Conservation (phyloP, 2,797 vertebrate genomes). For the Lepus townsendii region DNA sequence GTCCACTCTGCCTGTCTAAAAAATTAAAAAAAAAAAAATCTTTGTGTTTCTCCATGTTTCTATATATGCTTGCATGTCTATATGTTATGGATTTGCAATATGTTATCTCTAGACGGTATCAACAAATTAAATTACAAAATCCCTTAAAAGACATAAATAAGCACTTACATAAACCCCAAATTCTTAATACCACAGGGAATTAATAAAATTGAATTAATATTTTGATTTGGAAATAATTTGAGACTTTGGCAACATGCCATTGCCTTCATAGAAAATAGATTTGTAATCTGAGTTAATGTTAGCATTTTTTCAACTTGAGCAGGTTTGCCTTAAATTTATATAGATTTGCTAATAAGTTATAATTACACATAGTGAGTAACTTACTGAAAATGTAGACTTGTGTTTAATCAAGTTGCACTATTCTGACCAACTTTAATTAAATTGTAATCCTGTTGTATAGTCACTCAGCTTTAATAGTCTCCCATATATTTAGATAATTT, state of each 20-base stretch:
- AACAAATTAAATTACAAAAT: background rate
- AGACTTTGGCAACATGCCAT: background rate
- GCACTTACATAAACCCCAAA: background rate
- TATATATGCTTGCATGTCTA: background rate
- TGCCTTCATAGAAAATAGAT: background rate
- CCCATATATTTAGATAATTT: background rate
- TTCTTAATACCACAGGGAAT: background rate
- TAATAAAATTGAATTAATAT: background rate
- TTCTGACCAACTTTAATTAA: slow-evolving; percentile 5
- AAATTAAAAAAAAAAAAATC: too few species aligned
- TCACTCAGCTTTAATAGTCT: background rate
- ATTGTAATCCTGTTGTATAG: background rate
- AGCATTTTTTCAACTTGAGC: background rate
- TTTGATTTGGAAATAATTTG: background rate
- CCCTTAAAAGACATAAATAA: background rate
- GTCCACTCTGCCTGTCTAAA: too few species aligned
- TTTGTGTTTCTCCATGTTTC: too few species aligned
- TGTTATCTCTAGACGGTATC: background rate
- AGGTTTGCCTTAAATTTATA: background rate
- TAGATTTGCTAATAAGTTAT: background rate
- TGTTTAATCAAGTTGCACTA: background rate
- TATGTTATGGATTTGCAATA: background rate
- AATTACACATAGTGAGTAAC: background rate
- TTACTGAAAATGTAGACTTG: background rate
- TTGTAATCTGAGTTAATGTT: background rate